phyloP scores from a whole-genome alignment of 2,113 vertebrate genomes.

The Nothoprocta pentlandii region DNA sequence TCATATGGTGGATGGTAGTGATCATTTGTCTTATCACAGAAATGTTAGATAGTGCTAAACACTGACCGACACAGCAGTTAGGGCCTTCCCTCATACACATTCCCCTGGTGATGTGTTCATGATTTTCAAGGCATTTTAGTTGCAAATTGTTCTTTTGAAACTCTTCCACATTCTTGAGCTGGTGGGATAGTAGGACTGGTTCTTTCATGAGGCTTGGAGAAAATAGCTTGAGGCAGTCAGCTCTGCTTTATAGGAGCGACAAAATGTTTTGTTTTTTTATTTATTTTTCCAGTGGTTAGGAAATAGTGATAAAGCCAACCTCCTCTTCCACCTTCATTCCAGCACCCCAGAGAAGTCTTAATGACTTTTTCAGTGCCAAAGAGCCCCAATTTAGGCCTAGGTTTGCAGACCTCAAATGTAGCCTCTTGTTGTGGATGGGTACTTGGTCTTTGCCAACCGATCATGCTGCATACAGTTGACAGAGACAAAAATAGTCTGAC shows the following conservation, averaged over 20 bases:
- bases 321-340: not conserved
- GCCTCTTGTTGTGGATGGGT: not conserved
- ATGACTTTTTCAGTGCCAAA: not conserved
- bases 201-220: not conserved
- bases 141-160: constrained; percentile 4
- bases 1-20: not conserved
- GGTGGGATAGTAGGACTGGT: not conserved
- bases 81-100: not conserved
- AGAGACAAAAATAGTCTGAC: not conserved
- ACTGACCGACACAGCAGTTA: not conserved
- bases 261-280: not conserved
- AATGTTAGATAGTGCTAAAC: not conserved
- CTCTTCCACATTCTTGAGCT: not conserved
- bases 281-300: not conserved
- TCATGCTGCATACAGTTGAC: not conserved
- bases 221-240: not conserved
- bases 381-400: not conserved
- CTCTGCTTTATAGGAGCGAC: not conserved
- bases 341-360: not conserved
- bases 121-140: not conserved
- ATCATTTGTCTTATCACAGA: not conserved
- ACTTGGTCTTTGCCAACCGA: not conserved
- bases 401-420: not conserved
- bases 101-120: not conserved
- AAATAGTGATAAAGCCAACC: not conserved